Percentiles rank a stretch among this genome's conserved stretches.
These are phyloP conservation scores for Fabriciana adippe DNA, from an alignment of 2,888 invertebrate genomes.

Conservation along the genomic window DNA sequence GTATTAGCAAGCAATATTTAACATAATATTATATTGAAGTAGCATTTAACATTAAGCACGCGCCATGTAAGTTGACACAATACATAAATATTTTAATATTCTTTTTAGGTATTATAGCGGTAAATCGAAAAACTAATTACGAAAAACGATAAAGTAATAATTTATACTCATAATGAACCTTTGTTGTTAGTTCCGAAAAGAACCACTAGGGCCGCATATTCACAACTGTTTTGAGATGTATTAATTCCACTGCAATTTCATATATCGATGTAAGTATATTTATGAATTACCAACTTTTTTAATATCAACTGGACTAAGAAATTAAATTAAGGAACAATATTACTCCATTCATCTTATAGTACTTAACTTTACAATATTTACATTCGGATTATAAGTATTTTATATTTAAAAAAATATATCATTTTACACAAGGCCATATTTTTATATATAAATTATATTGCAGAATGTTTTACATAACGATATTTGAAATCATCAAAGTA, in stretches of 20 bases:
- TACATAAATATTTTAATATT: too few species aligned
- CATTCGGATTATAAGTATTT: constrained; percentile 32
- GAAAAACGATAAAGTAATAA: too few species aligned
- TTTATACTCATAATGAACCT: too few species aligned
- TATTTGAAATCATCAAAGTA: constrained; percentile 4
- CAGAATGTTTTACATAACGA: constrained; percentile 9
- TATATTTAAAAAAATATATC: constrained; percentile 25
- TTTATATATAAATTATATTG: constrained; percentile 26
- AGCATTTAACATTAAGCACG: too few species aligned
- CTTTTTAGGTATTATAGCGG: too few species aligned
- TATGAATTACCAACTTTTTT: constrained; percentile 25
- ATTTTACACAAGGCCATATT: constrained; percentile 12
- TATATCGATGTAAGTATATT: neutral
- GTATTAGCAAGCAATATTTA: too few species aligned
- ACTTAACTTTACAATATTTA: constrained; percentile 37
- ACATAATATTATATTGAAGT: too few species aligned
- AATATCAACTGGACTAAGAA: constrained; percentile 39
- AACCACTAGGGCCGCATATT: neutral
- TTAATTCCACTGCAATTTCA: neutral
- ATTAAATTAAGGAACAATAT: constrained; percentile 48
- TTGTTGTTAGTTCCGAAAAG: too few species aligned
- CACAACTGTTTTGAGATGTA: neutral
- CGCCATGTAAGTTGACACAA: too few species aligned
- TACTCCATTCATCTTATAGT: constrained; percentile 30
- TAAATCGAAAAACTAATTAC: too few species aligned